Percentiles rank a stretch among this genome's conserved stretches.
Conservation (phyloP, 2,888 invertebrate genomes). For the Phyto melanocephala region DNA sequence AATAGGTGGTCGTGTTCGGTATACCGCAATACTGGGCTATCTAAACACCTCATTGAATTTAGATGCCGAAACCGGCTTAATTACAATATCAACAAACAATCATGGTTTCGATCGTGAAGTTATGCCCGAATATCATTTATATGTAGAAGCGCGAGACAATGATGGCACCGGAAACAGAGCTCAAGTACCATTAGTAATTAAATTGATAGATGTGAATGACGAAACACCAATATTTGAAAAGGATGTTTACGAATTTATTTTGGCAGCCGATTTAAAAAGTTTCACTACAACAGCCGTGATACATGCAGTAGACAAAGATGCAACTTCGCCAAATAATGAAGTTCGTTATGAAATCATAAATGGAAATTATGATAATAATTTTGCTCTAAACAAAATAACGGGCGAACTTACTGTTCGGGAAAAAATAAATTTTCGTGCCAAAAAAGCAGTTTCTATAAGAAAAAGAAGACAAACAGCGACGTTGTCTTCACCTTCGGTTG, state of each 20-base stretch:
- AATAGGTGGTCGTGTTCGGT: slow-evolving; percentile 87
- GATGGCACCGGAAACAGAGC: slow-evolving; percentile 89
- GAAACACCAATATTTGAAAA: slow-evolving; percentile 91
- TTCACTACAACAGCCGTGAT: slow-evolving; percentile 89
- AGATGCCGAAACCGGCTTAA: slow-evolving; percentile 87
- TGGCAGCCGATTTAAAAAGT: slow-evolving; percentile 85
- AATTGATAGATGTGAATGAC: slow-evolving; percentile 90
- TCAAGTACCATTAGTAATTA: slow-evolving; percentile 85
- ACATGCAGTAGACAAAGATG: slow-evolving; percentile 90
- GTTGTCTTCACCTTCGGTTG: slow-evolving; percentile 43
- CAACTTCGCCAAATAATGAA: slow-evolving; percentile 90
- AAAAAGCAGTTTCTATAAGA: slow-evolving; percentile 71
- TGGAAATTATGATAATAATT: slow-evolving; percentile 87
- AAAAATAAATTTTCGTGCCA: slow-evolving; percentile 75
- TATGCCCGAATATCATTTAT: slow-evolving; percentile 87
- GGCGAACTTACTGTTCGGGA: slow-evolving; percentile 86
- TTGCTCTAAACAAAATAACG: slow-evolving; percentile 86
- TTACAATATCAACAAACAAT: slow-evolving; percentile 88
- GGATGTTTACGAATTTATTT: slow-evolving; percentile 87
- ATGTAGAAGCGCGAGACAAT: slow-evolving; percentile 92
- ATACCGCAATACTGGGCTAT: slow-evolving; percentile 87
- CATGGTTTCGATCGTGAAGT: slow-evolving; percentile 91
- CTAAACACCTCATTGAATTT: slow-evolving; percentile 88
- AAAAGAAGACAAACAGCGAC: slow-evolving; percentile 65
- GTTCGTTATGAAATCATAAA: slow-evolving; percentile 90